Evolutionary conservation across 2,797 vertebrate species (phyloP).

Genomic region (Gymnoscopelus microlampas): DNA sequence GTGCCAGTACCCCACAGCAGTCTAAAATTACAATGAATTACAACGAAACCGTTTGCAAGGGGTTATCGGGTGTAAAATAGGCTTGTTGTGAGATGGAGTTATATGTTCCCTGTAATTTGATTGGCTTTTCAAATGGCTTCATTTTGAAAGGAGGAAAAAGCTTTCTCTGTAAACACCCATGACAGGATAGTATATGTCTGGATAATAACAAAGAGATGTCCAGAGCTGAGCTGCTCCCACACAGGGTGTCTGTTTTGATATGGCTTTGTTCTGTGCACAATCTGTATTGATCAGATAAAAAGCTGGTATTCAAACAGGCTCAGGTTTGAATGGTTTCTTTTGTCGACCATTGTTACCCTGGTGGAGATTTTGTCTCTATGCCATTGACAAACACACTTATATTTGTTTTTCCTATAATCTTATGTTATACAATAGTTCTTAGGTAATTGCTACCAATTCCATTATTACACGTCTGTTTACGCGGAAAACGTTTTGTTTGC

Average conservation of each 20-base stretch:
- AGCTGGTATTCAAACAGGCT: slow-evolving; percentile 40
- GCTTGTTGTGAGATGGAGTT: slow-evolving; percentile 9
- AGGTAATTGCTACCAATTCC: slow-evolving; percentile 37
- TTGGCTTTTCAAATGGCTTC: background rate
- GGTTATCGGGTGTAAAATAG: slow-evolving; percentile 29
- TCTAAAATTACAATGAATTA: slow-evolving; percentile 28
- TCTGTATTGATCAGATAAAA: slow-evolving; percentile 64
- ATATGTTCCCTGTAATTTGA: slow-evolving; percentile 11
- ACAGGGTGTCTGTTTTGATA: slow-evolving; percentile 32
- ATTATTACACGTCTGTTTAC: slow-evolving; percentile 19
- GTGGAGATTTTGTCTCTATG: slow-evolving; percentile 23
- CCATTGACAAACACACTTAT: slow-evolving; percentile 34
- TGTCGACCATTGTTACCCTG: slow-evolving; percentile 37
- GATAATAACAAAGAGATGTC: slow-evolving; percentile 31
- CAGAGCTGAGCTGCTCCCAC: slow-evolving; percentile 26
- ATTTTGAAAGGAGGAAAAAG: slow-evolving; percentile 20
- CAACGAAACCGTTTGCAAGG: slow-evolving; percentile 1
- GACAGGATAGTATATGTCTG: slow-evolving; percentile 12
- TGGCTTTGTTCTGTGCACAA: slow-evolving; percentile 46
- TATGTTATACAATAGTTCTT: slow-evolving; percentile 23
- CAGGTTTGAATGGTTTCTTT: slow-evolving; percentile 36
- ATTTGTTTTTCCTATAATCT: slow-evolving; percentile 39
- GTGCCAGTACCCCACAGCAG: slow-evolving; percentile 9
- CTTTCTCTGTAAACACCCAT: slow-evolving; percentile 19
- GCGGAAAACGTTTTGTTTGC: slow-evolving; percentile 15